Evolutionary conservation across 2,888 invertebrate genomes (phyloP).

Genomic region (Sinelater perroti): DNA sequence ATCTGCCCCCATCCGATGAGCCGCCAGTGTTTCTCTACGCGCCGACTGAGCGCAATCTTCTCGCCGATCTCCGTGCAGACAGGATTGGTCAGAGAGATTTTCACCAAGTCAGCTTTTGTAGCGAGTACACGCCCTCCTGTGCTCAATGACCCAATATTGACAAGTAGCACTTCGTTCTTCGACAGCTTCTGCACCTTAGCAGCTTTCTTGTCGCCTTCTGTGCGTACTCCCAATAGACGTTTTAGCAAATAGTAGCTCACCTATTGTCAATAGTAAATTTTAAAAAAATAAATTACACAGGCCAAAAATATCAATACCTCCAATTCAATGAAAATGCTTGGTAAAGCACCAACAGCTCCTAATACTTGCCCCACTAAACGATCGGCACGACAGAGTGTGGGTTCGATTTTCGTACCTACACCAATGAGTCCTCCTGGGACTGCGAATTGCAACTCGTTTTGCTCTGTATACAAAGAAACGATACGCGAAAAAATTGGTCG

Average conservation of each 20-base stretch:
- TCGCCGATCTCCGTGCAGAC: constrained; percentile 99
- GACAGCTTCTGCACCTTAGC: constrained; percentile 95
- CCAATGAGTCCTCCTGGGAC: constrained; percentile 99
- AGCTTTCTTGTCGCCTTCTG: constrained; percentile 98
- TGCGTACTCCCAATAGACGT: constrained; percentile 94
- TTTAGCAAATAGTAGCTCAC: constrained; percentile 93
- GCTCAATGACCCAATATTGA: constrained; percentile 98
- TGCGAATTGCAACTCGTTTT: constrained; percentile 97
- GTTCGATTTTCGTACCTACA: constrained; percentile 99
- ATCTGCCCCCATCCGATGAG: constrained; percentile 99
- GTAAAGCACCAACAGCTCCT: constrained; percentile 95
- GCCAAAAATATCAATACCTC: constrained; percentile 71
- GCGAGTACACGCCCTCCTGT: constrained; percentile 96
- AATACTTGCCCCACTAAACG: constrained; percentile 92
- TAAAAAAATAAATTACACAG: constrained; percentile 25
- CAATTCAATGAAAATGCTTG: constrained; percentile 96
- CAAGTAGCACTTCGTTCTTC: constrained; percentile 90
- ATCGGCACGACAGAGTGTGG: constrained; percentile 97
- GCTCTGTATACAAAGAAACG: constrained; percentile 96
- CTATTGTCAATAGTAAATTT: too few species aligned
- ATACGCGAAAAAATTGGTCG: constrained; percentile 96
- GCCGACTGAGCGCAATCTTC: constrained; percentile 97
- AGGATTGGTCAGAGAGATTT: constrained; percentile 95
- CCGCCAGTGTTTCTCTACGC: constrained; percentile 99
- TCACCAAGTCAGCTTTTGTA: constrained; percentile 95